Evolutionary conservation across 2,113 vertebrate genomes (phyloP), one percentile per base, ranked within the genome.

Genomic region (Climacteris rufus): DNA sequence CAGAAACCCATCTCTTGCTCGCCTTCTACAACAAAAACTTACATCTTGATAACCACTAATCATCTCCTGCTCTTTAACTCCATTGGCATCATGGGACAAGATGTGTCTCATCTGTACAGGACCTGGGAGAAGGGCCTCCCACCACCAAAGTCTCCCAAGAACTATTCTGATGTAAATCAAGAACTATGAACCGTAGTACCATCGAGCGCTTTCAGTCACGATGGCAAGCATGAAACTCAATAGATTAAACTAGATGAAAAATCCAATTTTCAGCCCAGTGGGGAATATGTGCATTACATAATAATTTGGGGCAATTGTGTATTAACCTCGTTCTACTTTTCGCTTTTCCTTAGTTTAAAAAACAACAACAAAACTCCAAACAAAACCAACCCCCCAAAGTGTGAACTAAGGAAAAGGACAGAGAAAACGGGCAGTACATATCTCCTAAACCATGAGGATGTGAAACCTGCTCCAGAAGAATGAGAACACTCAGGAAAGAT

Each of bases 361-460:
- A 56, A 7, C 13, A 89, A 69, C n/a, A 74, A 45, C 3, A 75
- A 78, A 57, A 21, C 22, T 31, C 7, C 20, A 52, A 78, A 49
- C 4, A 37, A 52, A 59, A 17, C 53, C 35, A 77, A 71, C 28
- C 3, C 4, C 6, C 28, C 7, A 35, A 83, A 54, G 11, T 40
- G 44, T 24, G n/a, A 89, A 45, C 22, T n/a, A 45, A 57, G 45
- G 27, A 85, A 83, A 88, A 87, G 65, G 19, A 47, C 30, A n/a
- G 20, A 77, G 39, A 74, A 93, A 84, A 71, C 5, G 0, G 0
- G 13, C 44, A 56, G 4, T 25, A 44, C 0, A 0, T n/a, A 47
- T 21, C 25, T 61, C 21, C 56, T 53, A 37, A 87, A 59, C 11
- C 31, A 78, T 35, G 27, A 35, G 17, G 28, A 53, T 17, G 13